Conservation (phyloP, 1,140 invertebrate species). For the Hylaeus anthracinus region DNA sequence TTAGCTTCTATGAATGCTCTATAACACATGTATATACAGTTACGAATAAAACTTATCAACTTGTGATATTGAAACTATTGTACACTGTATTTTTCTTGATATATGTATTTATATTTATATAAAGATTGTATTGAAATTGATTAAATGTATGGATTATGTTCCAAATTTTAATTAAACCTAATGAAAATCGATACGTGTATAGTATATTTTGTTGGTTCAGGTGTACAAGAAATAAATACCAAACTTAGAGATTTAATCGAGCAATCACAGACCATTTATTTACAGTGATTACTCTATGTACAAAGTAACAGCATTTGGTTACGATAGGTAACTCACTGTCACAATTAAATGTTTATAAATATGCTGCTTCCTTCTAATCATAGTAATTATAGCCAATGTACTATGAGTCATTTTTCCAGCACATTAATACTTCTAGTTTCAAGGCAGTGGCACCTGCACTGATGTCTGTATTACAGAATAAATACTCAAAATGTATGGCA, state of each 20-base stretch:
- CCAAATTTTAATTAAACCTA: slow-evolving; percentile 11
- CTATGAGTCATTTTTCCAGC: slow-evolving; percentile 40
- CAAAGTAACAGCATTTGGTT: slow-evolving; percentile 65
- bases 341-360: slow-evolving; percentile 38
- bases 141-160: neutral
- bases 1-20: too few species aligned
- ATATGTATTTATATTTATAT: neutral
- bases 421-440: slow-evolving; percentile 45
- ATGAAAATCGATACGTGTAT: neutral
- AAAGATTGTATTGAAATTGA: slow-evolving; percentile 16
- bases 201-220: neutral
- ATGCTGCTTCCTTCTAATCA: slow-evolving; percentile 31
- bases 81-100: slow-evolving; percentile 8
- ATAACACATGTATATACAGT: neutral
- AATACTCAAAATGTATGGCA: slow-evolving; percentile 49
- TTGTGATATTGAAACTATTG: neutral
- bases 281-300: slow-evolving; percentile 71
- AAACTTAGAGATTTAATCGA: slow-evolving; percentile 33
- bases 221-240: slow-evolving; percentile 9
- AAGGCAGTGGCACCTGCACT: slow-evolving; percentile 57
- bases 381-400: slow-evolving; percentile 12
- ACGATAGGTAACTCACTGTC: slow-evolving; percentile 59
- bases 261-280: slow-evolving; percentile 60
- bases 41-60: neutral
- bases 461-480: slow-evolving; percentile 56